These are phyloP conservation scores for Nycticebus coucang DNA, from an alignment of 2,113 vertebrate genomes.

Conservation along the genomic window DNA sequence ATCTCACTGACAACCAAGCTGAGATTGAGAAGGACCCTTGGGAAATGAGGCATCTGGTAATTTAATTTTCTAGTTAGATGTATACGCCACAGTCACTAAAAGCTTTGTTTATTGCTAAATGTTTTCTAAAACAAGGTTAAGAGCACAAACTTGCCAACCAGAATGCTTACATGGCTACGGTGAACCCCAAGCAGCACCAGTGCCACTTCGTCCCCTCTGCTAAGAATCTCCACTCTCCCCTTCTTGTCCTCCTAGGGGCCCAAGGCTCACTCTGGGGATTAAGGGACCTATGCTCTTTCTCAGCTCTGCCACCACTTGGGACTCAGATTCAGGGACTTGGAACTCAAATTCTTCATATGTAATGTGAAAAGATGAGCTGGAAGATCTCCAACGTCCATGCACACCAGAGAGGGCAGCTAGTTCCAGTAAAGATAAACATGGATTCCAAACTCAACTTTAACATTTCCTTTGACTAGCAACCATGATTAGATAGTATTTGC, in stretches of 20 bases:
- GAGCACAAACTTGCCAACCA: not conserved
- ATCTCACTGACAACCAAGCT: not conserved
- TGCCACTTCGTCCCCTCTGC: not conserved
- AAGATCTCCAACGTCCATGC: not conserved
- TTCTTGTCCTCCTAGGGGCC: not conserved
- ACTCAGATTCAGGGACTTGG: not conserved
- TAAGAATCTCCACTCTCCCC: not conserved
- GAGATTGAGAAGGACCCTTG: not conserved
- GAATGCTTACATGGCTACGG: not conserved
- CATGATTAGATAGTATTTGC: not conserved
- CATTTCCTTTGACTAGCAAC: not conserved
- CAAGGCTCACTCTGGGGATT: not conserved
- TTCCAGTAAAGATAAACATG: too few species aligned
- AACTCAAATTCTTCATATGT: not conserved
- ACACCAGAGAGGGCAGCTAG: not conserved
- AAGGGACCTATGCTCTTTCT: not conserved
- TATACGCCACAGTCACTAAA: not conserved
- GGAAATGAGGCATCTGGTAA: not conserved
- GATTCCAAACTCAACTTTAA: not conserved
- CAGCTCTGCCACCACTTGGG: not conserved
- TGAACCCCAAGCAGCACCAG: not conserved
- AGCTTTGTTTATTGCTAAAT: not conserved
- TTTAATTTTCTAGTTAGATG: constrained; percentile 35
- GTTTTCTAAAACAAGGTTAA: constrained; percentile 12
- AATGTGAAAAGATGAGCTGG: not conserved